Base-by-base conservation (phyloP, 2,113 vertebrate species). In the Gobio gobio region DNA sequence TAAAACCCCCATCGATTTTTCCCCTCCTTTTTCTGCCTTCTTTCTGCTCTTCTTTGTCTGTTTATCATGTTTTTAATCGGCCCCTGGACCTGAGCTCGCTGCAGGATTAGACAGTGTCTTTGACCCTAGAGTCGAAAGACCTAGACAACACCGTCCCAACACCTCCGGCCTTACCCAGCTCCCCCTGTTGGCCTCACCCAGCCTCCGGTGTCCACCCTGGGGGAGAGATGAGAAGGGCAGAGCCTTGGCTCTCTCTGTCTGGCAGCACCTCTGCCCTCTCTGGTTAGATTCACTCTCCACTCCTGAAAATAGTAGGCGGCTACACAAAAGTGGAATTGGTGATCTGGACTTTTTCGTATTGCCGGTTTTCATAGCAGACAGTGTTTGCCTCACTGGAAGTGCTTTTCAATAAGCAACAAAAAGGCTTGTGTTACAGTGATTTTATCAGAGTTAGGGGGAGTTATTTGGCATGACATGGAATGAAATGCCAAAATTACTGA, bases 1-100 rank as follows among this genome's bases (percentile, higher is more conserved):
- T 90, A 88, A 83, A 86, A 86, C 79, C 61, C 61, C 58, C 81
- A 88, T 88, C 22, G 83, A 88, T 85, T 88, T 82, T 43, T 43
- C 12, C 51, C 20, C 43, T 78, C 26, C 58, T 43, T 83, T 49
- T 85, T 36, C 61, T 78, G 70, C 20, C 26, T 82, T 83, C n/a
- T 79, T 76, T 59, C 68, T 77, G 54, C 29, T 33, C 81, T 64
- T 75, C 75, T 51, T 85, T 87, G 75, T 76, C 86, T 83, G 56
- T 73, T 87, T 85, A 86, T 80, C 74, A 54, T 81, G 76, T 78
- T 83, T 85, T 51, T 84, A 86, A 87, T 86, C 75, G 75, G 59
- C 83, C 78, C n/a, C 83, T 72, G 29, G 79, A 58, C 68, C 80
- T 75, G 80, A 84, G 80, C 73, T 51, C 43, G 72, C 59, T 87